phyloP scores from a whole-genome alignment of 2,113 vertebrate species.

The Emydura subglobosa region DNA sequence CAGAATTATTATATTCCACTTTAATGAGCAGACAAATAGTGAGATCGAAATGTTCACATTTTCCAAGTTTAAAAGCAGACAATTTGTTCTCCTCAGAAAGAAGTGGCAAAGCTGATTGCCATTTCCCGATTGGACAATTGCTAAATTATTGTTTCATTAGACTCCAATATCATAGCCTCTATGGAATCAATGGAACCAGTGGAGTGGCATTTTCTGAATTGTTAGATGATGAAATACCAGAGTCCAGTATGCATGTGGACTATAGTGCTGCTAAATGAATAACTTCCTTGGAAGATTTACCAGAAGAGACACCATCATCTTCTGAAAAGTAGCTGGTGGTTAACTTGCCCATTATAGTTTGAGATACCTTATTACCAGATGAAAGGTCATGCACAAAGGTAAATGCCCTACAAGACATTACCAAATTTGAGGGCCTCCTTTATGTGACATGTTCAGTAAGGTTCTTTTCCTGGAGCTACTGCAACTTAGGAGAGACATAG shows the following conservation, averaged over 20 bases:
- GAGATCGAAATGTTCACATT: neutral
- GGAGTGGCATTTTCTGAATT: neutral
- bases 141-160: neutral
- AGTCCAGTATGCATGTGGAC: neutral
- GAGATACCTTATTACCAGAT: neutral
- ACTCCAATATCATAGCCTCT: neutral
- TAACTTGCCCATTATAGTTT: neutral
- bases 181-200: neutral
- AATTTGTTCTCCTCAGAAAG: neutral
- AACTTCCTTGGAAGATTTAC: neutral
- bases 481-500: neutral
- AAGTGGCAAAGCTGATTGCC: neutral
- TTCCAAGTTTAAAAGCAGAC: neutral
- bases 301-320: neutral
- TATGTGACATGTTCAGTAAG: neutral
- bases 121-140: slow-evolving; percentile 7
- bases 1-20: neutral
- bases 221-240: neutral
- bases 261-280: neutral
- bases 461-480: neutral
- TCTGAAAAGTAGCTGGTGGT: neutral
- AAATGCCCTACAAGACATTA: neutral
- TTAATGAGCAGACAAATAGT: neutral
- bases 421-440: neutral
- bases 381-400: neutral